Conservation (phyloP, 2,888 invertebrate species). For the Rhagium mordax region DNA sequence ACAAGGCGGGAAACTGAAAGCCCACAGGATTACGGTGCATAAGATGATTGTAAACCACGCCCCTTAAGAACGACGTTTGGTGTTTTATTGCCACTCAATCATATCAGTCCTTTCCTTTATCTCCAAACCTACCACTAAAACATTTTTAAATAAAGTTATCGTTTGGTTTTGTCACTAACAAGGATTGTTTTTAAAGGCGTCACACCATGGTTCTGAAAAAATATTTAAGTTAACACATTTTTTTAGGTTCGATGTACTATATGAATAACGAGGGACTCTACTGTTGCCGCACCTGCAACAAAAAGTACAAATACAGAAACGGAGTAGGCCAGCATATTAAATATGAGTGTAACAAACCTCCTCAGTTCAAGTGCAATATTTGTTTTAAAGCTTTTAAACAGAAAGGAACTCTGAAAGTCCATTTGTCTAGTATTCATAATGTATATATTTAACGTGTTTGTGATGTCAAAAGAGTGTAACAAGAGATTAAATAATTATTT, state of each 20-base stretch:
- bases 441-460: neutral
- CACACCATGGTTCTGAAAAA: too few species aligned
- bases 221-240: too few species aligned
- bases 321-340: slow-evolving; percentile 41
- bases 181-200: too few species aligned
- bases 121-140: too few species aligned
- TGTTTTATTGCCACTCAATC: too few species aligned
- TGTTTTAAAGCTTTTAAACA: slow-evolving; percentile 35
- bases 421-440: slow-evolving; percentile 19
- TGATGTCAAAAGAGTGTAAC: too few species aligned
- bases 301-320: slow-evolving; percentile 47
- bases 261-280: slow-evolving; percentile 3
- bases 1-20: slow-evolving; percentile 43
- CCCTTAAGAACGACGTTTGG: too few species aligned
- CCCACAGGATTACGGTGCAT: slow-evolving; percentile 25
- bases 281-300: slow-evolving; percentile 42
- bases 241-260: neutral
- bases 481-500: too few species aligned
- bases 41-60: too few species aligned
- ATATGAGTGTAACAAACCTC: slow-evolving; percentile 44
- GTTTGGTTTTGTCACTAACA: too few species aligned
- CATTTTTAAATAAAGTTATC: too few species aligned
- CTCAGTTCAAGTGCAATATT: slow-evolving; percentile 35
- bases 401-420: slow-evolving; percentile 44
- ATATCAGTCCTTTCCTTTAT: too few species aligned